Evolutionary conservation across 2,113 vertebrate species (phyloP), one percentile per base, ranked within the genome.

Genomic region (Pollimyrus isidori): DNA sequence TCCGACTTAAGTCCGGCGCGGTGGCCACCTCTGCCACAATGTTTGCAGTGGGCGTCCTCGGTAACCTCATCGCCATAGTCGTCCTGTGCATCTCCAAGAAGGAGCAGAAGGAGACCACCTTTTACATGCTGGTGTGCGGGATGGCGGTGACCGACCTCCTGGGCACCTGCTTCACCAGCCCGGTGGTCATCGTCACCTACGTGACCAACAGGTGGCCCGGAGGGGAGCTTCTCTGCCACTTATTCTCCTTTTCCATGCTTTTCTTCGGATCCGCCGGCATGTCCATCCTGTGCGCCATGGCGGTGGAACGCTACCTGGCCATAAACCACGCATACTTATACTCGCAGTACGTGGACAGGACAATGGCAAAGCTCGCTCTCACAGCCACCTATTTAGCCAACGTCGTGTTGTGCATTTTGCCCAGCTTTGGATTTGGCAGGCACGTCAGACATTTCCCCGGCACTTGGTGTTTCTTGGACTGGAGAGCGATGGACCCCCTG

Each of bases 231-330:
- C 95, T 97, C 7, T 97, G 96, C 90, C 93, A 96, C 89, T 96
- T 96, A 92, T 96, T 97, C 92, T 96, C 96, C 86, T 97, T 96
- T 92, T 96, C 95, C 89, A 96, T 97, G 96, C 94, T 97, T 7
- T 97, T 97, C 92, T 97, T 97, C 69, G 96, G 95, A 21, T 95
- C 96, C 0, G 95, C 96, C 0, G 96, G 96, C 1, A 95, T 96
- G 95, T 95, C 95, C 85, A 96, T 97, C 88, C 93, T 97, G 89
- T 97, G 96, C 91, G 95, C 95, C 5, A 97, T 97, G 96, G 94
- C 96, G 0, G 95, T 97, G 91, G 96, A 97, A 89, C 93, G 96
- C 11, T 97, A 96, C 91, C 56, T 97, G 91, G 96, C 96, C 87
- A 96, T 97, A 56, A 96, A 95, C 92, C 96, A 95, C 7, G 95